phyloP scores from a whole-genome alignment of 2,113 vertebrate species.

The Salvator merianae region DNA sequence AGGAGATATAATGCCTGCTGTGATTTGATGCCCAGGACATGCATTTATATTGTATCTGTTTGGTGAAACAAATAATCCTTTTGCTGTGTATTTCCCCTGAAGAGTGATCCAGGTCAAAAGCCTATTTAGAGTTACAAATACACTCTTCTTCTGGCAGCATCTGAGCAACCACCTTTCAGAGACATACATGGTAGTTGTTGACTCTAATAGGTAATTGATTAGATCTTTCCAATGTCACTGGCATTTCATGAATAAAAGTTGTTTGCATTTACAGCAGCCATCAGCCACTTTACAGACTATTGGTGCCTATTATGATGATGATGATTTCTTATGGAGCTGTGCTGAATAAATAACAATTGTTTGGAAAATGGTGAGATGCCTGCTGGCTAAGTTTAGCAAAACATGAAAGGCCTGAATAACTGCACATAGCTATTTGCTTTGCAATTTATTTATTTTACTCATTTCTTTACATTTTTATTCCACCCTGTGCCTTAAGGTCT shows the following conservation, averaged over 20 bases:
- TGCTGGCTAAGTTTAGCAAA: constrained; percentile 46
- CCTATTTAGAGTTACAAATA: too few species aligned
- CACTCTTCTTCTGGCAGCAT: constrained; percentile 43
- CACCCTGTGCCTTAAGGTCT: background rate
- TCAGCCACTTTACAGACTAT: constrained; percentile 51
- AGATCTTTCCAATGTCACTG: constrained; percentile 58
- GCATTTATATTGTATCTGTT: background rate
- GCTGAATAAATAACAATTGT: constrained; percentile 43
- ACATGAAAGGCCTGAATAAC: constrained; percentile 42
- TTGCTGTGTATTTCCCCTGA: constrained; percentile 6
- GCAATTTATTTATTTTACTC: constrained; percentile 31
- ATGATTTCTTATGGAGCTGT: constrained; percentile 60
- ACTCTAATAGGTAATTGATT: constrained; percentile 44
- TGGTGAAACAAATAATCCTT: background rate
- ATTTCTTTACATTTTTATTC: background rate
- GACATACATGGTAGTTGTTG: constrained; percentile 24
- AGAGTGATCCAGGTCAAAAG: constrained; percentile 37
- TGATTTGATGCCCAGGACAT: background rate
- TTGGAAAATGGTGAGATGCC: constrained; percentile 52
- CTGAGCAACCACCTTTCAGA: constrained; percentile 21
- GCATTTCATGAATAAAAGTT: too few species aligned
- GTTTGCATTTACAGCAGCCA: too few species aligned
- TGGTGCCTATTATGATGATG: constrained; percentile 48
- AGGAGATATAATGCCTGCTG: background rate
- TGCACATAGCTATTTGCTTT: constrained; percentile 24